Evolutionary conservation across 2,888 invertebrate species (phyloP).

Genomic region (Bembecia ichneumoniformis): DNA sequence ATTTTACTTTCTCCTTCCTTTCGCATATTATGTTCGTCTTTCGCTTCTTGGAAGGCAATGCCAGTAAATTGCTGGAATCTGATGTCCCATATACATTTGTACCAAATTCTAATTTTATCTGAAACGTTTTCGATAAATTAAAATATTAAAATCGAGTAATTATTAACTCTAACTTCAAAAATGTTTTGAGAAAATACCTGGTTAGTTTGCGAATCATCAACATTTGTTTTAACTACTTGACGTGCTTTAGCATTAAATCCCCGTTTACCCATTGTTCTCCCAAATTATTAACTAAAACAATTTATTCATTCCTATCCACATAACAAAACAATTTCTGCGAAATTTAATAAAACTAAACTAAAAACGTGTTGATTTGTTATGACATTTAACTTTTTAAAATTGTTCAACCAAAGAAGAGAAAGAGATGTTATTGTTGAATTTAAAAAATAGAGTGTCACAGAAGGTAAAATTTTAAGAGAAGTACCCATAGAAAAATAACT

Average conservation of each 20-base stretch:
- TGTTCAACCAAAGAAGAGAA: too few species aligned
- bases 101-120: constrained; percentile 79
- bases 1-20: constrained; percentile 70
- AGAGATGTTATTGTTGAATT: too few species aligned
- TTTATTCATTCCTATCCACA: background rate
- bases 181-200: constrained; percentile 62
- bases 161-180: background rate
- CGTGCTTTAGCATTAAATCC: constrained; percentile 84
- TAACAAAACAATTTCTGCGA: too few species aligned
- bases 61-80: constrained; percentile 81
- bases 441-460: too few species aligned
- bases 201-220: constrained; percentile 78
- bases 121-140: constrained; percentile 8
- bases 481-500: too few species aligned
- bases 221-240: constrained; percentile 76
- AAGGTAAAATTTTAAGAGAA: too few species aligned
- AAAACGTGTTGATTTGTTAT: too few species aligned
- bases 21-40: constrained; percentile 78
- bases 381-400: too few species aligned
- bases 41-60: constrained; percentile 86
- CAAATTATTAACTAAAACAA: background rate
- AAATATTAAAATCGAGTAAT: background rate
- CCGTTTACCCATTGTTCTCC: constrained; percentile 76
- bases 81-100: constrained; percentile 74
- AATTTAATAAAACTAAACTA: too few species aligned